phyloP scores from a whole-genome alignment of 2,888 invertebrate species.

The Protonemura montana region DNA sequence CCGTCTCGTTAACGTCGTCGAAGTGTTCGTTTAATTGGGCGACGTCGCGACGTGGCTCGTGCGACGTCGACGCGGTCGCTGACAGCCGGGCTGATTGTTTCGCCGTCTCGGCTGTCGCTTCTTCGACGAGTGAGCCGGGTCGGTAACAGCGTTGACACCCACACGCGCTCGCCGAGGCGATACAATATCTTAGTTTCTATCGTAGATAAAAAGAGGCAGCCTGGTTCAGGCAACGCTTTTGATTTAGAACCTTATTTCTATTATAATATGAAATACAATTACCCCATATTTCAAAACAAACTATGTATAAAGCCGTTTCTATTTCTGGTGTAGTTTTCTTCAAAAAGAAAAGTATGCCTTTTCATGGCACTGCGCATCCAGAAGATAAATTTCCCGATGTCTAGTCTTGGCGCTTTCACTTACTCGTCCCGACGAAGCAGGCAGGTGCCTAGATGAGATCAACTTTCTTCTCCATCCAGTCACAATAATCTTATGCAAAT shows the following conservation, averaged over 20 bases:
- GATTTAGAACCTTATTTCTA: background rate
- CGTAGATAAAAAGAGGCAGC: background rate
- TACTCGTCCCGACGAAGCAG: background rate
- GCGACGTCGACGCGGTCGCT: background rate
- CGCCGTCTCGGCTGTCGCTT: background rate
- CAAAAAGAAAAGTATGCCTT: background rate
- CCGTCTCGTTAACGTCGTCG: background rate
- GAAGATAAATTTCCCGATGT: background rate
- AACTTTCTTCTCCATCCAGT: background rate
- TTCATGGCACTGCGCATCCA: background rate
- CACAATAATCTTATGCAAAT: background rate
- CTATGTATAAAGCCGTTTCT: background rate
- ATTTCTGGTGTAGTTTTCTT: background rate
- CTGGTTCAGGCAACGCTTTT: background rate
- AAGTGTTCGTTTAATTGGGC: constrained; percentile 4
- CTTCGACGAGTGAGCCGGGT: background rate
- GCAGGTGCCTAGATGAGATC: background rate
- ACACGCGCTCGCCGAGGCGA: background rate
- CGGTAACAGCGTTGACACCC: background rate
- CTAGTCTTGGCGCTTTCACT: background rate
- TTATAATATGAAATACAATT: background rate
- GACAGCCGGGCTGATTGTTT: background rate
- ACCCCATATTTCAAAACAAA: background rate
- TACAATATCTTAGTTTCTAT: background rate
- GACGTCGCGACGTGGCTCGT: background rate